Conservation (phyloP, 2,888 invertebrate species). For the Metellina segmentata region DNA sequence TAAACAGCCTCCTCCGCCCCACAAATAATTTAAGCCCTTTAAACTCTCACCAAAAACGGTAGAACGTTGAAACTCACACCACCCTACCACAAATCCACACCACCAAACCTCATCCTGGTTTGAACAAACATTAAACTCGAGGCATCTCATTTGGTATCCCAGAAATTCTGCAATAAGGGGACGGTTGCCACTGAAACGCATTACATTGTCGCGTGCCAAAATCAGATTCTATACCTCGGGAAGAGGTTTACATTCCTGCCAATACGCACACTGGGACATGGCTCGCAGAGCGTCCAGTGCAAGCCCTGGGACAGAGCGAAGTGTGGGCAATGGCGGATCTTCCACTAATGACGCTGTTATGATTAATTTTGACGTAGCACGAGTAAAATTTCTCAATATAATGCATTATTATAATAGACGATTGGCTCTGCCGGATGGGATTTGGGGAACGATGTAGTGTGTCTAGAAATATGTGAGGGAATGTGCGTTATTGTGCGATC, state of each 20-base stretch:
- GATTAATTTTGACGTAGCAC: constrained; percentile 63
- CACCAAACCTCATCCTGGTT: neutral
- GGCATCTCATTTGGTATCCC: constrained; percentile 10
- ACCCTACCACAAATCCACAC: neutral
- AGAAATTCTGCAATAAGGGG: constrained; percentile 18
- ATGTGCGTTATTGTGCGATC: constrained; percentile 33
- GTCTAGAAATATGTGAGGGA: constrained; percentile 14
- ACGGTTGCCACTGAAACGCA: constrained; percentile 8
- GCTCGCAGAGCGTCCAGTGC: neutral
- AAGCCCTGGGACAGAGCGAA: neutral
- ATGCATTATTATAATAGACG: constrained; percentile 61
- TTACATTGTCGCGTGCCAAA: constrained; percentile 61
- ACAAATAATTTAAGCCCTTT: no score
- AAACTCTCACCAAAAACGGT: no score
- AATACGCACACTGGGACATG: neutral
- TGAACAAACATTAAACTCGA: constrained; percentile 37
- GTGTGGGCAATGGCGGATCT: neutral
- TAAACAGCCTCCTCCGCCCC: no score
- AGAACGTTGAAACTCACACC: neutral
- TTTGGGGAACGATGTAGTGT: neutral
- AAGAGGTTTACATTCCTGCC: neutral
- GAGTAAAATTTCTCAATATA: constrained; percentile 54
- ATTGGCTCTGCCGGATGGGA: constrained; percentile 4
- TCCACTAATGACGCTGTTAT: constrained; percentile 61
- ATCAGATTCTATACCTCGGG: constrained; percentile 35